These are phyloP conservation scores for Botia almorhae DNA, from an alignment of 2,797 vertebrate genomes.

Conservation along the genomic window DNA sequence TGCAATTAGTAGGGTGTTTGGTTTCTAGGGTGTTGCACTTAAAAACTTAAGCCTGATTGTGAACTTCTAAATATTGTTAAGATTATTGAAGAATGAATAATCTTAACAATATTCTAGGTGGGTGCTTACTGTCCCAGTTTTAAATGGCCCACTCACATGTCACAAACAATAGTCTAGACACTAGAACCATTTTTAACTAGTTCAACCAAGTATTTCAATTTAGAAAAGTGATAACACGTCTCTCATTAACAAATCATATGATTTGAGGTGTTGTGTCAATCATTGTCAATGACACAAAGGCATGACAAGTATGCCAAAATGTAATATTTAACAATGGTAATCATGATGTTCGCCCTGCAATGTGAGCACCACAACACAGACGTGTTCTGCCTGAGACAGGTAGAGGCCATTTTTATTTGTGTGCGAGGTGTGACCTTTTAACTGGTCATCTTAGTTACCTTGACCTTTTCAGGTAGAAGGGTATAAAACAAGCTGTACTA, in stretches of 20 bases:
- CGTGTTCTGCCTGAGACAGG: neutral
- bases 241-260: neutral
- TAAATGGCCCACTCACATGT: too few relatives aligned
- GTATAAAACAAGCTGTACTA: slow-evolving; percentile 57
- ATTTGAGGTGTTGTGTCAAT: neutral
- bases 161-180: too few relatives aligned
- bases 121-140: too few relatives aligned
- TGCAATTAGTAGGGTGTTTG: too few relatives aligned
- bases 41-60: too few relatives aligned
- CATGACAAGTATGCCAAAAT: neutral
- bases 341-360: neutral
- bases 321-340: neutral
- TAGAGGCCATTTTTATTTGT: slow-evolving; percentile 50
- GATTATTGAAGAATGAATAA: too few relatives aligned
- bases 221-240: too few relatives aligned
- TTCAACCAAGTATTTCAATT: too few relatives aligned
- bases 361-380: neutral
- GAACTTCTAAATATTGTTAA: too few relatives aligned
- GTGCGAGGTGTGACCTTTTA: slow-evolving; percentile 72
- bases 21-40: neutral
- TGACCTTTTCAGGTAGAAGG: slow-evolving; percentile 74
- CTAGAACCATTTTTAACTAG: too few relatives aligned
- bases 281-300: neutral
- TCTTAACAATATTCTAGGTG: too few relatives aligned
- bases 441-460: slow-evolving; percentile 64